Conservation (phyloP, 2,888 invertebrate genomes). For the Dasypogon diadema region DNA sequence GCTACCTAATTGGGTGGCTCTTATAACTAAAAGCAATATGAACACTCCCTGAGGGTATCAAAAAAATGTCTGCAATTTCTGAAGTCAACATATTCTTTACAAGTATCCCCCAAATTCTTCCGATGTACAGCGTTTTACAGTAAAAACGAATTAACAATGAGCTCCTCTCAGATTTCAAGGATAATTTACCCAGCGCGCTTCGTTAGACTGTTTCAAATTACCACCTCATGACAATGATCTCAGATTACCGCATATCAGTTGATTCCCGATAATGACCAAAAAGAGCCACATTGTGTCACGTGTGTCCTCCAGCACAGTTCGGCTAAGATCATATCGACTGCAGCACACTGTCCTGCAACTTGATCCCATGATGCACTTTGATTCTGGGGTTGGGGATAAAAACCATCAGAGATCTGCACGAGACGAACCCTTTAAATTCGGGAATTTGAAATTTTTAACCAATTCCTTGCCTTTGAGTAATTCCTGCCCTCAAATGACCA, state of each 20-base stretch:
- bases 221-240: conserved; percentile 35
- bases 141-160: too few species aligned
- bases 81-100: too few species aligned
- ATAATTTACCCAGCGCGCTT: conserved; percentile 32
- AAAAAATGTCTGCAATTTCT: too few species aligned
- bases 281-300: conserved; percentile 17
- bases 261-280: conserved; percentile 30
- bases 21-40: too few species aligned
- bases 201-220: conserved; percentile 26
- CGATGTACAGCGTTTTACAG: too few species aligned
- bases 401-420: background rate
- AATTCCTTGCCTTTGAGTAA: background rate
- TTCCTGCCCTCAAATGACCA: background rate
- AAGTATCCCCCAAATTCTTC: too few species aligned
- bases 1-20: too few species aligned
- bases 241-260: conserved; percentile 38
- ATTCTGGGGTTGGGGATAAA: background rate
- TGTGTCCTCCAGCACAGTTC: background rate
- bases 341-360: conserved; percentile 1
- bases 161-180: conserved; percentile 31
- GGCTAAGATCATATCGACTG: conserved; percentile 12
- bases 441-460: conserved; percentile 8
- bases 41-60: too few species aligned
- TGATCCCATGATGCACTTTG: conserved; percentile 30
- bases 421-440: conserved; percentile 2